phyloP scores from a whole-genome alignment of 2,797 vertebrate species.

The Novumbra hubbsi region DNA sequence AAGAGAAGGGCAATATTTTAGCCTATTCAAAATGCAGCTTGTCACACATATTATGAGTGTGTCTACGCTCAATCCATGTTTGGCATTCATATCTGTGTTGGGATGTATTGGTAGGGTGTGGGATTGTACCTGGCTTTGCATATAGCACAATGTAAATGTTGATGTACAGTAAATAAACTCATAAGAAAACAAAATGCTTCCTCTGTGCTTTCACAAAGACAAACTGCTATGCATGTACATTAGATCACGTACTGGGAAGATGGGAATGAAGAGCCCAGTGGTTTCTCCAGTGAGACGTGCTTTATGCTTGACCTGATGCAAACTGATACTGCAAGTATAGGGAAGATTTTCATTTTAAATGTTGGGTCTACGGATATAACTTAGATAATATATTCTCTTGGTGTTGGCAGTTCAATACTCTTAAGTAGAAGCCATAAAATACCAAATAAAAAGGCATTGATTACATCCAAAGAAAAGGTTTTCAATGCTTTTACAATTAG shows the following conservation, averaged over 20 bases:
- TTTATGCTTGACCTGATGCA: not conserved
- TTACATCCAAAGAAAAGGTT: no score
- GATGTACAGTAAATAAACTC: constrained; percentile 58
- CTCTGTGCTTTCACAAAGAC: constrained; percentile 7
- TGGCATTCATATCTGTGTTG: constrained; percentile 42
- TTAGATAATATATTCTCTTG: no score
- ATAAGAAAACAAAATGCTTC: not conserved
- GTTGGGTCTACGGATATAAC: no score
- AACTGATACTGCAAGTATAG: not conserved
- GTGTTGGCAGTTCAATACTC: no score
- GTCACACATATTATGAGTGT: constrained; percentile 7
- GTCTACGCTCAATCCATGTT: constrained; percentile 29
- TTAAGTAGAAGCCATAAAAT: no score
- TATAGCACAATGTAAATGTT: constrained; percentile 60
- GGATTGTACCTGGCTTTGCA: constrained; percentile 58
- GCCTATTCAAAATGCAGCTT: constrained; percentile 35
- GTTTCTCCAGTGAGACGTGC: not conserved
- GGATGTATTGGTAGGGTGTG: constrained; percentile 44
- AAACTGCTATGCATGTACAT: not conserved
- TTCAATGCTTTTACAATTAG: no score
- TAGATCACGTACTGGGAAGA: not conserved
- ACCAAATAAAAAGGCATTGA: no score
- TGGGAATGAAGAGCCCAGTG: not conserved
- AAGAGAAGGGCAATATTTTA: constrained; percentile 6
- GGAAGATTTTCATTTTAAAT: no score